These are phyloP conservation scores for Karalla daura DNA, from an alignment of 2,797 vertebrate species.

Conservation along the genomic window DNA sequence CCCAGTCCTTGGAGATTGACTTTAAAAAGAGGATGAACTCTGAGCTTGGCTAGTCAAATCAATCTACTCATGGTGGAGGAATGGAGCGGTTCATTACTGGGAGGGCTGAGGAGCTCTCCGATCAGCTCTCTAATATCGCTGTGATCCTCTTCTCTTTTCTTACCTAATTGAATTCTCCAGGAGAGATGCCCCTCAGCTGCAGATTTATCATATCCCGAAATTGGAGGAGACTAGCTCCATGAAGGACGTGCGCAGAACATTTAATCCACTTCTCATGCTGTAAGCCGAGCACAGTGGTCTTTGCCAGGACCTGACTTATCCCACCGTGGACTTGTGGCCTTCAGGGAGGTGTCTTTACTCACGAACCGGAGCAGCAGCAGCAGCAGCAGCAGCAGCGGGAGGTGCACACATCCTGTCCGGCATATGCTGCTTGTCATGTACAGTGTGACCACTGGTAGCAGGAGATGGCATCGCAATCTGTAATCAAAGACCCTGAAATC, in stretches of 20 bases:
- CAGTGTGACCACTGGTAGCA: constrained; percentile 52
- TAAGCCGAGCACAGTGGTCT: constrained; percentile 24
- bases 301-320: constrained; percentile 51
- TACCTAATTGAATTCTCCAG: constrained; percentile 82
- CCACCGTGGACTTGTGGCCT: constrained; percentile 58
- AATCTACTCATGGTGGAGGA: constrained; percentile 71
- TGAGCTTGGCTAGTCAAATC: constrained; percentile 72
- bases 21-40: constrained; percentile 70
- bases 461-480: constrained; percentile 74
- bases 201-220: constrained; percentile 81
- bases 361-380: constrained; percentile 40
- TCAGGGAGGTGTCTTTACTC: constrained; percentile 50
- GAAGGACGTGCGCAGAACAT: constrained; percentile 74
- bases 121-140: constrained; percentile 77
- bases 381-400: no score
- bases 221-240: constrained; percentile 74
- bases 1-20: constrained; percentile 52
- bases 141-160: constrained; percentile 76
- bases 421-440: constrained; percentile 62
- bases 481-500: constrained; percentile 68
- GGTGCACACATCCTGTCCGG: constrained; percentile 35
- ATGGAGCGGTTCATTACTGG: constrained; percentile 73
- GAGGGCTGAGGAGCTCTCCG: constrained; percentile 66
- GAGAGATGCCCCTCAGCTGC: constrained; percentile 75
- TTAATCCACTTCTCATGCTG: constrained; percentile 68